These are phyloP conservation scores for Paramormyrops kingsleyae DNA, from an alignment of 2,113 vertebrate species.

Conservation along the genomic window DNA sequence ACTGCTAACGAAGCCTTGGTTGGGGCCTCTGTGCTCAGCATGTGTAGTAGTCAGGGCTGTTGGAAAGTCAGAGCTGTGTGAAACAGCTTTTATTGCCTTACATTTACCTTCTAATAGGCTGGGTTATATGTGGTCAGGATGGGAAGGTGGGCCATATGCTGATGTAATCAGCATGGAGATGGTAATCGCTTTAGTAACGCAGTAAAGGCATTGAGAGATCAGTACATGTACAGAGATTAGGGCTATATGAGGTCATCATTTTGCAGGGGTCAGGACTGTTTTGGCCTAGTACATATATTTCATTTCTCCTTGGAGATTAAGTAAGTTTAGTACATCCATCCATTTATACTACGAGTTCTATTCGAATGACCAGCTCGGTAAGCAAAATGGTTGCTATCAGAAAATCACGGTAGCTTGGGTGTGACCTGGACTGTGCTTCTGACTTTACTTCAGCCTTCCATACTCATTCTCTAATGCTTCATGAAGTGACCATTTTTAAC, in stretches of 20 bases:
- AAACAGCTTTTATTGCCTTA: not conserved
- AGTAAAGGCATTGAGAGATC: not conserved
- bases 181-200: not conserved
- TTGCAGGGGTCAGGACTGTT: not conserved
- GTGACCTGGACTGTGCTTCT: not conserved
- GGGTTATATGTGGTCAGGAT: not conserved
- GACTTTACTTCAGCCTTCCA: not conserved
- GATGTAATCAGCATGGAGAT: not conserved
- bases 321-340: not conserved
- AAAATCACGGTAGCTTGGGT: not conserved
- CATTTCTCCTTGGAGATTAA: not conserved
- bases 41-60: not conserved
- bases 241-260: not conserved
- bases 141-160: not conserved
- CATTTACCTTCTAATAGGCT: not conserved
- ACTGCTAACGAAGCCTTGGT: not conserved
- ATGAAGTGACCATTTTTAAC: not conserved
- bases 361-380: not conserved
- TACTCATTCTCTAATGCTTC: not conserved
- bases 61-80: not conserved
- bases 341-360: not conserved
- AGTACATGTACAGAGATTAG: not conserved
- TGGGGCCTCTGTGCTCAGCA: not conserved
- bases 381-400: not conserved
- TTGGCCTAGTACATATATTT: not conserved